These are phyloP conservation scores for Halichoerus grypus DNA, from an alignment of 2,113 vertebrate genomes.

Conservation along the genomic window DNA sequence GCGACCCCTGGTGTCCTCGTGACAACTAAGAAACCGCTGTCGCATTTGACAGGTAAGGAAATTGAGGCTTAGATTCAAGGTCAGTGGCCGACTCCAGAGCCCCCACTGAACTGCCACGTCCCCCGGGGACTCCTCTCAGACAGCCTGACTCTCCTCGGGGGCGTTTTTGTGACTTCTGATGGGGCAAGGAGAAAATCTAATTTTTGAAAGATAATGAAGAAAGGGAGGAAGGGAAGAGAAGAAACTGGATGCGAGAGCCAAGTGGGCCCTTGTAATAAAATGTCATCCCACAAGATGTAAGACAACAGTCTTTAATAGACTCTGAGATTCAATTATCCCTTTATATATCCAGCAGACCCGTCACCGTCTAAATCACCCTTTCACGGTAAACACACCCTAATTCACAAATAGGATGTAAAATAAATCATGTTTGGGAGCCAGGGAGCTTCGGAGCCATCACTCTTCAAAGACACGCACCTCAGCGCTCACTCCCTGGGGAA, in stretches of 20 bases:
- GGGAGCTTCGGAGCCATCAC: not conserved
- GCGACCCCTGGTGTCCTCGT: too few relatives aligned
- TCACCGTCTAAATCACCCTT: conserved; percentile 41
- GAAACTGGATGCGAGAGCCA: conserved; percentile 23
- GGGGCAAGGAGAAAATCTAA: not conserved
- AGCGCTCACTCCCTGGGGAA: not conserved
- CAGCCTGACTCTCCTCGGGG: not conserved
- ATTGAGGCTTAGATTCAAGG: rapidly evolving
- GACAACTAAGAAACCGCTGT: not conserved
- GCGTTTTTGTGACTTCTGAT: not conserved
- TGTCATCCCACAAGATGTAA: conserved; percentile 49
- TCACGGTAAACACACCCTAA: conserved; percentile 59
- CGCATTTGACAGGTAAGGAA: not conserved
- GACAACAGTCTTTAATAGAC: conserved; percentile 60
- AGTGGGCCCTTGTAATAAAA: conserved; percentile 45
- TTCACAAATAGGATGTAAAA: conserved; percentile 44
- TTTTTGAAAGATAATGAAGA: conserved; percentile 23
- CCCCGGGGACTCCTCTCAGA: rapidly evolving
- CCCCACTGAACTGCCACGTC: rapidly evolving
- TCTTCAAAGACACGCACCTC: not conserved
- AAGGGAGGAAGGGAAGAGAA: conserved; percentile 13
- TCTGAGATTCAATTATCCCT: conserved; percentile 67
- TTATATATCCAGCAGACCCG: not conserved
- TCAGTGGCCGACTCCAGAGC: not conserved
- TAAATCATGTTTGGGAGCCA: not conserved